A percentile compares a stretch with the other conserved stretches of the same genome.
These are phyloP conservation scores for Ostrea edulis DNA, from an alignment of 1,140 invertebrate species.

Conservation along the genomic window DNA sequence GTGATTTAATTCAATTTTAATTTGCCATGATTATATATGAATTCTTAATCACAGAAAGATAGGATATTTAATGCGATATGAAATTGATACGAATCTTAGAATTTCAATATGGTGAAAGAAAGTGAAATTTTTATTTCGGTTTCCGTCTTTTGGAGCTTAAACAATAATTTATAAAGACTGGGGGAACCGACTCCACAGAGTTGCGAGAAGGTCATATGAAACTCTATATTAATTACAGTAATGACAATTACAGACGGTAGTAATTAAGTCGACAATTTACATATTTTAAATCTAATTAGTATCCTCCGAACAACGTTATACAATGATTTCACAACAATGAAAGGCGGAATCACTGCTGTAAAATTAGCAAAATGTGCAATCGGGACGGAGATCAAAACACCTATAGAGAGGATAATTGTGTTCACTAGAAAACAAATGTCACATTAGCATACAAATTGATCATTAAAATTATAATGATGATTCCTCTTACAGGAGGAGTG, in stretches of 20 bases:
- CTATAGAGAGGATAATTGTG: background rate
- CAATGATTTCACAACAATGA: constrained; percentile 32
- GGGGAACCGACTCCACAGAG: constrained; percentile 6
- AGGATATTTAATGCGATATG: constrained; percentile 21
- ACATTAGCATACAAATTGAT: constrained; percentile 30
- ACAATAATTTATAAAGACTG: constrained; percentile 4
- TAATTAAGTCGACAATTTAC: constrained; percentile 25
- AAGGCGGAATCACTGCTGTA: background rate
- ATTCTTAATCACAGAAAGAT: constrained; percentile 33
- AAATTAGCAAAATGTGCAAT: constrained; percentile 32
- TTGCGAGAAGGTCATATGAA: background rate
- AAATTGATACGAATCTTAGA: constrained; percentile 11
- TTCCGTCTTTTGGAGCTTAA: background rate
- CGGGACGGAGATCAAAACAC: constrained; percentile 13
- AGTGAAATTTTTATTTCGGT: constrained; percentile 34
- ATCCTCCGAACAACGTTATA: background rate
- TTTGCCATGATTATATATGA: constrained; percentile 15
- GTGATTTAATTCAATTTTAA: constrained; percentile 38
- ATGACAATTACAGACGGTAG: constrained; percentile 10
- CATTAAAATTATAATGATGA: constrained; percentile 18
- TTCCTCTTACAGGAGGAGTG: background rate
- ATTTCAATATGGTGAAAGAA: background rate
- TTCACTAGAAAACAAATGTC: constrained; percentile 32
- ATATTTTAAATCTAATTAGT: constrained; percentile 32
- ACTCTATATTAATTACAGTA: constrained; percentile 28